phyloP scores from a whole-genome alignment of 92 coral and sea anemone genomes.

The Desmophyllum pertusum region DNA sequence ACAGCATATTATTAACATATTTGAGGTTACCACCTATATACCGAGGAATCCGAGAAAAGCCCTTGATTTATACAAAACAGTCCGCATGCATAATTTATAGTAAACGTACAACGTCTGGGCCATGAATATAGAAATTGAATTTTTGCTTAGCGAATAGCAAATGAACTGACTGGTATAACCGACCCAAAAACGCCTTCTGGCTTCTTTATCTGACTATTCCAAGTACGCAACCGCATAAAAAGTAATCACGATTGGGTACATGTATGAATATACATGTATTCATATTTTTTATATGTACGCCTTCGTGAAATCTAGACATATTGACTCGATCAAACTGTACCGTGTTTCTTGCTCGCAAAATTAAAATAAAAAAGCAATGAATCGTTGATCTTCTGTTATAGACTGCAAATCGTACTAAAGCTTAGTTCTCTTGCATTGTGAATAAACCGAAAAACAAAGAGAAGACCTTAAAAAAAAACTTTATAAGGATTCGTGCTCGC shows the following conservation, averaged over 20 bases:
- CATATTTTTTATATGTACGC: not conserved
- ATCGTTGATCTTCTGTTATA: not conserved
- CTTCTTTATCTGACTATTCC: not conserved
- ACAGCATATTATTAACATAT: not conserved
- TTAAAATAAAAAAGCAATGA: constrained; percentile 8
- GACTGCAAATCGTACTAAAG: not conserved
- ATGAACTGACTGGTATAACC: not conserved
- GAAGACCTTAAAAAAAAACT: not conserved
- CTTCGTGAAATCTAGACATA: constrained; percentile 1
- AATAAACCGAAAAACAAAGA: constrained; percentile 1
- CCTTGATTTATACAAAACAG: constrained; percentile 23
- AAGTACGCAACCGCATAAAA: not conserved
- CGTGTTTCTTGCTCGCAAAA: constrained; percentile 13
- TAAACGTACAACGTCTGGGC: constrained; percentile 3
- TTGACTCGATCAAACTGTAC: not conserved
- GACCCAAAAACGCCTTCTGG: no score
- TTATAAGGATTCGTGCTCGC: constrained; percentile 14
- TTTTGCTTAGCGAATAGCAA: not conserved
- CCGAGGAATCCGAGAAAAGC: constrained; percentile 29
- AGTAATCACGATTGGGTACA: not conserved
- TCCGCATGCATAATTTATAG: constrained; percentile 40
- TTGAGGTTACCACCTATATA: constrained; percentile 22
- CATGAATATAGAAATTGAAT: not conserved
- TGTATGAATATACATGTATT: not conserved
- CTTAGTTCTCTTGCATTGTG: not conserved